phyloP scores from a whole-genome alignment of 1,140 invertebrate genomes.

The Zaprionus vittiger region DNA sequence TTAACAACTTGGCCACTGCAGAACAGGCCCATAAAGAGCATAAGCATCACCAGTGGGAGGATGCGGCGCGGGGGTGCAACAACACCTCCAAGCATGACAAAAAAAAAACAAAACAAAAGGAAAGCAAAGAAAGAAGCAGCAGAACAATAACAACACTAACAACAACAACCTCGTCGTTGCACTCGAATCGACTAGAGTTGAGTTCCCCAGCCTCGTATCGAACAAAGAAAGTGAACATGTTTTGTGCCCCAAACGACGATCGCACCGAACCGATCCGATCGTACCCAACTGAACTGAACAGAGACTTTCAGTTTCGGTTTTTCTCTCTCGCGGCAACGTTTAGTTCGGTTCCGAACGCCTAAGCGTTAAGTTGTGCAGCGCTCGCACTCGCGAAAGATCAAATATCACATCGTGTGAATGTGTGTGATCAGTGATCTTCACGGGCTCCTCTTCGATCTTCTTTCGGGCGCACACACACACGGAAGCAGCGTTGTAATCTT shows the following conservation, averaged over 20 bases:
- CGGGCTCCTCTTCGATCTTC: conserved; percentile 17
- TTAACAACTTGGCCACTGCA: conserved; percentile 71
- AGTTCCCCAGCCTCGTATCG: conserved; percentile 23
- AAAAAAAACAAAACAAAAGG: conserved; percentile 9
- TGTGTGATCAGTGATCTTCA: conserved; percentile 37
- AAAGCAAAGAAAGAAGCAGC: not conserved
- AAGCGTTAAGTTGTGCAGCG: conserved; percentile 73
- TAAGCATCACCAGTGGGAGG: conserved; percentile 44
- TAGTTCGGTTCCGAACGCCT: conserved; percentile 77
- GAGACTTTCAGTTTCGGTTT: conserved; percentile 72
- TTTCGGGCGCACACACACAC: conserved; percentile 45
- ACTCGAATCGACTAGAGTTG: not conserved
- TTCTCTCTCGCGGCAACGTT: conserved; percentile 11
- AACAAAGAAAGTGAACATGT: conserved; percentile 75
- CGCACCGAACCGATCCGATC: conserved; percentile 25
- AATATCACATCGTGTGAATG: conserved; percentile 31
- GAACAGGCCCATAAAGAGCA: conserved; percentile 72
- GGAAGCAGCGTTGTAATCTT: conserved; percentile 55
- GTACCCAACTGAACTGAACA: conserved; percentile 37
- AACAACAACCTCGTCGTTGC: conserved; percentile 17
- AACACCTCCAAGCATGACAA: not conserved
- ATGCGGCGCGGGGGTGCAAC: not conserved
- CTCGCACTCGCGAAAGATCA: conserved; percentile 30
- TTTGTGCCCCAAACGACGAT: conserved; percentile 26
- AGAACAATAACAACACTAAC: conserved; percentile 40